Percentiles rank a stretch among this genome's conserved stretches.
Evolutionary conservation across 2,113 vertebrate genomes (phyloP).

Genomic region (Axis porcinus): DNA sequence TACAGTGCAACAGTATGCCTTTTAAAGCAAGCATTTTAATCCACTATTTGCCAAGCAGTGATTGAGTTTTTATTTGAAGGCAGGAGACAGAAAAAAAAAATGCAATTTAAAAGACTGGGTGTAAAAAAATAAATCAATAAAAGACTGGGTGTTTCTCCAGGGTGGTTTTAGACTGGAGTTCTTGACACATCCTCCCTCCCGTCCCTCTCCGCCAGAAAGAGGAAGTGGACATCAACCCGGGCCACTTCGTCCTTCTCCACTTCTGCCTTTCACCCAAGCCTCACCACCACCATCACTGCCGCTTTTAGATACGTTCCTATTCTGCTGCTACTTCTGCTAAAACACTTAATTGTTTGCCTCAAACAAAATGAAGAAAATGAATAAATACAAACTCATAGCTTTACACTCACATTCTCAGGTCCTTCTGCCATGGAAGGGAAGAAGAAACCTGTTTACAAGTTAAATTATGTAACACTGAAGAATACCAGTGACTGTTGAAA

Average conservation of each 20-base stretch:
- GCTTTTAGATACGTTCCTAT: background rate
- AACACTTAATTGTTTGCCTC: conserved; percentile 4
- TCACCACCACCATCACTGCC: background rate
- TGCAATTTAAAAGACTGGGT: background rate
- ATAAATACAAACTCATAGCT: background rate
- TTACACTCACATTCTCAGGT: background rate
- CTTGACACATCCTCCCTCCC: background rate
- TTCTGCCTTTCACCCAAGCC: background rate
- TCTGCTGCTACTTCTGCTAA: conserved; percentile 7
- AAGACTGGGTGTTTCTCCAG: background rate
- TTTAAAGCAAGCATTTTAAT: background rate
- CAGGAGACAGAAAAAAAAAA: background rate
- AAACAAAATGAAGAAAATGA: background rate
- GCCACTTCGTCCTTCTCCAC: background rate
- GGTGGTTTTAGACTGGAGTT: background rate
- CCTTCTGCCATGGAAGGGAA: background rate
- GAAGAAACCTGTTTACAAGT: background rate
- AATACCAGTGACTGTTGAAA: background rate
- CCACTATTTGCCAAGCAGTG: background rate
- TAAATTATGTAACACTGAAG: conserved; percentile 12
- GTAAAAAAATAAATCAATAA: background rate
- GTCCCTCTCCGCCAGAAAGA: background rate
- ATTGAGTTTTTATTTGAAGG: background rate
- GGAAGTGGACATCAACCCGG: background rate
- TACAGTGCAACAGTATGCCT: background rate